Evolutionary conservation across 2,113 vertebrate genomes (phyloP), one percentile per base, ranked within the genome.

Genomic region (Silurus meridionalis): DNA sequence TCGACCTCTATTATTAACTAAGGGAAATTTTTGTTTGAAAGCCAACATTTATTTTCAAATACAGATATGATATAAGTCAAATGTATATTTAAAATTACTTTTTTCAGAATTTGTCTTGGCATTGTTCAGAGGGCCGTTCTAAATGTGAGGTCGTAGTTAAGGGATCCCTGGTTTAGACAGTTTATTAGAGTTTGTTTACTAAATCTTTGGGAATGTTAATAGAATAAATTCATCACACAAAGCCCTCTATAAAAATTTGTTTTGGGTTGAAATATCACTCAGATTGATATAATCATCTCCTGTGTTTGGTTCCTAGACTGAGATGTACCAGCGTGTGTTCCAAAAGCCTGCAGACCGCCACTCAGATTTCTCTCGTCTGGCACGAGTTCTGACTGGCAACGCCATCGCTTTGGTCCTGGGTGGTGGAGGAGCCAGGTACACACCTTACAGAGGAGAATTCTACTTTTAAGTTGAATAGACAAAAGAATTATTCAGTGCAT

Each of bases 291-390:
- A 61, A 57, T 63, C 28, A 28, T 23, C 21, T 9, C 57, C 28
- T 79, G 57, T 82, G 58, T 23, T 9, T 10, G 10, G 55, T 7
- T 58, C 21, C 83, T 92, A 99, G 98, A 94, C 94, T 74, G 98
- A 99, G 92, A 92, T 99, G 96, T 98, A 98, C 0, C 93, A 97
- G 8, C 96, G 97, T 0, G 93, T 98, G 64, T 97, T 95, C 93
- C 96, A 98, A 93, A 97, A 97, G 80, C 75, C 89, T 0, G 96
- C 97, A 0, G 97, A 99, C 86, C 95, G 96, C 0, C 96, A 98
- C 92, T 98, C 96, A 0, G 98, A 99, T 91, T 98, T 99, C 89
- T 99, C 97, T 3, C 96, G 97, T 61, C 92, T 99, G 90, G 98
- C 97, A 0, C 95, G 97, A 0, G 94, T 97, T 28, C 94, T 99